Conservation (phyloP, 2,113 vertebrate genomes). For the Petroica traversi region DNA sequence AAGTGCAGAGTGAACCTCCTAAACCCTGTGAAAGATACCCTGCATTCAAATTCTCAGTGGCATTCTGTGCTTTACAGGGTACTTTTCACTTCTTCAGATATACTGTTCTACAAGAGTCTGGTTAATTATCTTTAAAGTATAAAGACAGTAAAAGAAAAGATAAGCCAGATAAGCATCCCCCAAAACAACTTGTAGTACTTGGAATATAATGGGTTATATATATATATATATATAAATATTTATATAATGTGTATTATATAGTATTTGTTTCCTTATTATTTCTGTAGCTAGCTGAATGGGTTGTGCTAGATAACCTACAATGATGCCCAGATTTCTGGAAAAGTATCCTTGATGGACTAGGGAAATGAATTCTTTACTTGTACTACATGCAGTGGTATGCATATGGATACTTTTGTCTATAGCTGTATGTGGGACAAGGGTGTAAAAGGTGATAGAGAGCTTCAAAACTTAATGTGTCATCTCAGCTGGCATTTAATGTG, state of each 20-base stretch:
- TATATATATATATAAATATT: background rate
- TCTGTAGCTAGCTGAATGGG: background rate
- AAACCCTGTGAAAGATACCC: background rate
- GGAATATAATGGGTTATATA: background rate
- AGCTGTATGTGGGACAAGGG: background rate
- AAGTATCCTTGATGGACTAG: background rate
- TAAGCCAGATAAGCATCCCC: slow-evolving; percentile 4
- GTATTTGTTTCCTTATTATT: background rate
- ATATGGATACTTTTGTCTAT: background rate
- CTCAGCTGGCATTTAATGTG: background rate
- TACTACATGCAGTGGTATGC: background rate
- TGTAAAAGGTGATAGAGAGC: background rate
- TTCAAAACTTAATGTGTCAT: background rate
- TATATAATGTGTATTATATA: background rate
- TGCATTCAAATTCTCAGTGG: slow-evolving; percentile 34
- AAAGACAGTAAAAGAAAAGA: slow-evolving; percentile 49
- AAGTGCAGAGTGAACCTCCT: slow-evolving; percentile 14
- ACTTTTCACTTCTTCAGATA: slow-evolving; percentile 36
- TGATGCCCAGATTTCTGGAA: background rate
- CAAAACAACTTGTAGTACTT: slow-evolving; percentile 3
- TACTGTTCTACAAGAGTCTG: slow-evolving; percentile 5
- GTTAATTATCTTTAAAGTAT: slow-evolving; percentile 57
- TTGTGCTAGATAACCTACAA: background rate
- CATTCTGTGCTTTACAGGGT: slow-evolving; percentile 13
- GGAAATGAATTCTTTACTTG: background rate